These are phyloP conservation scores for Orthonyx spaldingii DNA, from an alignment of 2,113 vertebrate genomes.

Conservation along the genomic window DNA sequence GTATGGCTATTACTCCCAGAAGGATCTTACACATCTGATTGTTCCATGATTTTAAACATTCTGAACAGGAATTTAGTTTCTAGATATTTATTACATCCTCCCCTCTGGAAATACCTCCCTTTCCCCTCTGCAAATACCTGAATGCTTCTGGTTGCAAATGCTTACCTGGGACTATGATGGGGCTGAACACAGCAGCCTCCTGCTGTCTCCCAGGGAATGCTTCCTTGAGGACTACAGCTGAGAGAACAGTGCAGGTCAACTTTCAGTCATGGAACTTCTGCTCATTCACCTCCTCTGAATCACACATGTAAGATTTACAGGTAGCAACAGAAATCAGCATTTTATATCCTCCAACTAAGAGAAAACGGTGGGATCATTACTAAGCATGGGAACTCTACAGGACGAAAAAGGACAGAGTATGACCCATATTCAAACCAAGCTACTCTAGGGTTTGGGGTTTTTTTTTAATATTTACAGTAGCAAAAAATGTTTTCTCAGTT, in stretches of 20 bases:
- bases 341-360: neutral
- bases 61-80: neutral
- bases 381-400: neutral
- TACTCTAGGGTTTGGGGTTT: neutral
- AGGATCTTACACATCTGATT: neutral
- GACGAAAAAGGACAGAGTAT: neutral
- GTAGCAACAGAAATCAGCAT: neutral
- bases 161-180: rapidly evolving
- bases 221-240: neutral
- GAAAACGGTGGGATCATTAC: neutral
- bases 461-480: neutral
- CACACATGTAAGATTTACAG: neutral
- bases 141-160: neutral
- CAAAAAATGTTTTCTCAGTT: neutral
- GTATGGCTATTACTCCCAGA: neutral
- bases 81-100: neutral
- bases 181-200: neutral
- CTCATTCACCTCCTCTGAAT: neutral
- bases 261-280: neutral
- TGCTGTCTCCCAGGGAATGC: neutral
- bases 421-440: neutral
- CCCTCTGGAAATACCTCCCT: neutral
- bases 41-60: neutral
- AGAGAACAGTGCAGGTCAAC: neutral
- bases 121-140: neutral